Evolutionary conservation across 2,888 invertebrate genomes (phyloP).

Genomic region (Nesidiocoris tenuis): DNA sequence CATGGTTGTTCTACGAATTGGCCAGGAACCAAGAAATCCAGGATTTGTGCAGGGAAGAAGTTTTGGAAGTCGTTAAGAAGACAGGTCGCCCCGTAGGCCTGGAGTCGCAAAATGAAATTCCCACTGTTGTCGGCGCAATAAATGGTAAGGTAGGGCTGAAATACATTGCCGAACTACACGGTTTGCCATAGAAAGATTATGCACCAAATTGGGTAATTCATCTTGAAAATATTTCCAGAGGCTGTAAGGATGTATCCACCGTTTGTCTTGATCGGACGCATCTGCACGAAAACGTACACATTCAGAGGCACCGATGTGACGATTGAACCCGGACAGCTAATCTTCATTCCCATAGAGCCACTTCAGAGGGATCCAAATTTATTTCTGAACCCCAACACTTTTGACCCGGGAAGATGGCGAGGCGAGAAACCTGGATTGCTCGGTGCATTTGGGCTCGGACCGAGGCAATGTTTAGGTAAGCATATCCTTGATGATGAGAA

Average conservation of each 20-base stretch:
- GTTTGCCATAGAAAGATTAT: too few species aligned
- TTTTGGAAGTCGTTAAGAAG: background rate
- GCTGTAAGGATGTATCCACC: slow-evolving; percentile 26
- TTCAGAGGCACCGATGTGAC: background rate
- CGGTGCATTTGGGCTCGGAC: slow-evolving; percentile 10
- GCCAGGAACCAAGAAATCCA: background rate
- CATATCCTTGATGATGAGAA: too few species aligned
- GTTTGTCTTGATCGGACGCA: background rate
- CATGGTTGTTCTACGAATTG: slow-evolving; percentile 17
- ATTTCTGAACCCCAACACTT: slow-evolving; percentile 10
- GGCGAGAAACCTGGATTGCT: slow-evolving; percentile 11
- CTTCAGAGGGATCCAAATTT: slow-evolving; percentile 13
- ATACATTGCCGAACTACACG: too few species aligned
- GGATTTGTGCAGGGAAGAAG: slow-evolving; percentile 11
- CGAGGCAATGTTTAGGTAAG: slow-evolving; percentile 21
- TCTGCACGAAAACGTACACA: slow-evolving; percentile 6
- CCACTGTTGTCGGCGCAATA: background rate
- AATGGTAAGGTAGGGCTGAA: slow-evolving; percentile 9
- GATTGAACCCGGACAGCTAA: background rate
- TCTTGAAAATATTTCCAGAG: background rate
- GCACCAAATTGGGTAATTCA: too few species aligned
- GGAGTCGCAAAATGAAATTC: background rate
- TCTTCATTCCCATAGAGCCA: background rate
- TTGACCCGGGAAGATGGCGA: slow-evolving; percentile 4
- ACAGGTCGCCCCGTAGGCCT: background rate